phyloP scores from a whole-genome alignment of 2,797 vertebrate species.

The Orestias chungarensis region DNA sequence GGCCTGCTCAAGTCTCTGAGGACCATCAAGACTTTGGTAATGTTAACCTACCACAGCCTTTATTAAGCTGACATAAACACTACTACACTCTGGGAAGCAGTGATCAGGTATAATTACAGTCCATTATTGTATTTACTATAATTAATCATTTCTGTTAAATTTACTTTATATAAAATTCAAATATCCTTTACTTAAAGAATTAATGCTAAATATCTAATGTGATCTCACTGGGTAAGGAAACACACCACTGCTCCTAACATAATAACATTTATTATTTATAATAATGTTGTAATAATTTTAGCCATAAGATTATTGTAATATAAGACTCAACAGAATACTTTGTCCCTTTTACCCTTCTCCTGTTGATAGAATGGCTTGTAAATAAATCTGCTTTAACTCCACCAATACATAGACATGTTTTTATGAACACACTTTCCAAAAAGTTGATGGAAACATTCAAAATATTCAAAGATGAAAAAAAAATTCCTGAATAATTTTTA shows the following conservation, averaged over 20 bases:
- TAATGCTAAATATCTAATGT: neutral
- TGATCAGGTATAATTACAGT: neutral
- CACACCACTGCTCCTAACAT: too few species aligned
- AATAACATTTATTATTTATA: neutral
- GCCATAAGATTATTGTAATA: too few species aligned
- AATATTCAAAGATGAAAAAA: too few species aligned
- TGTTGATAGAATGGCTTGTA: neutral
- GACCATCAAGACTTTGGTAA: conserved; percentile 98
- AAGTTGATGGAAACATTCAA: too few species aligned
- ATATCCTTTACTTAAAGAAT: neutral
- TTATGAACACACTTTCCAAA: too few species aligned
- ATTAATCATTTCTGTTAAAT: too few species aligned
- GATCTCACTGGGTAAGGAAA: too few species aligned
- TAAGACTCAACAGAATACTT: neutral
- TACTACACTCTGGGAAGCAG: neutral
- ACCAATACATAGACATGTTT: neutral
- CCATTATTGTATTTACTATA: too few species aligned
- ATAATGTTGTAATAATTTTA: neutral
- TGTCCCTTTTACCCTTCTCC: neutral
- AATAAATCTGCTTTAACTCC: neutral
- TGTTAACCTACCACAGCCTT: conserved; percentile 1
- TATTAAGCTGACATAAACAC: too few species aligned
- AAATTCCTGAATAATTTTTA: too few species aligned
- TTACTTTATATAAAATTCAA: neutral
- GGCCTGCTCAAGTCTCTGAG: conserved; percentile 94